Percentiles rank a stretch among this genome's conserved stretches.
Evolutionary conservation across 1,140 invertebrate genomes (phyloP).

Genomic region (Sycophila sp.): DNA sequence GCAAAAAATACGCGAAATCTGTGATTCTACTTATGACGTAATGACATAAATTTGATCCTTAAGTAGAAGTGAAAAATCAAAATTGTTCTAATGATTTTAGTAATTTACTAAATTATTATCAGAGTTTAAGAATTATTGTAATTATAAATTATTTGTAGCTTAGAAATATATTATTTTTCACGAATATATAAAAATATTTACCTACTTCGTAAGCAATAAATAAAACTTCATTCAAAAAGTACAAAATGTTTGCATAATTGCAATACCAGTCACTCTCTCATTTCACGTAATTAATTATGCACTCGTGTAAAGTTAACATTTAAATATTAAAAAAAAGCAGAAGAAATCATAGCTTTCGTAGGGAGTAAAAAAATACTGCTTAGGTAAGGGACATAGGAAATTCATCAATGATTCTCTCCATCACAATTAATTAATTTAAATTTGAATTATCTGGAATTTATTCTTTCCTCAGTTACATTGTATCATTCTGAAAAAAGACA

Average conservation of each 20-base stretch:
- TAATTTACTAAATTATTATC: too few relatives aligned
- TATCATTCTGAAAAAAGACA: not conserved
- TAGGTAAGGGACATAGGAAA: slow-evolving; percentile 27
- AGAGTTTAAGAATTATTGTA: too few relatives aligned
- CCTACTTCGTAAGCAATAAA: too few relatives aligned
- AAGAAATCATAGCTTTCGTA: slow-evolving; percentile 7
- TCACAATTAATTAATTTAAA: not conserved
- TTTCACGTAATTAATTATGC: not conserved
- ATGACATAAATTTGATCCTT: too few relatives aligned
- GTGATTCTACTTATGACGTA: too few relatives aligned
- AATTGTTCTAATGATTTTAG: too few relatives aligned
- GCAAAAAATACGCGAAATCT: too few relatives aligned
- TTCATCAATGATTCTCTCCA: slow-evolving; percentile 21
- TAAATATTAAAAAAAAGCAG: not conserved
- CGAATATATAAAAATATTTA: too few relatives aligned
- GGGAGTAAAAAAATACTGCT: slow-evolving; percentile 39
- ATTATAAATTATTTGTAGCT: too few relatives aligned
- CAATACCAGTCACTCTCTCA: slow-evolving; percentile 10
- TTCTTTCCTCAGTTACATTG: not conserved
- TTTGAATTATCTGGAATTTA: slow-evolving; percentile 2
- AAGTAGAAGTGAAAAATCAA: too few relatives aligned
- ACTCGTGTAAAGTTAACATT: not conserved
- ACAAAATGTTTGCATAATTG: not conserved
- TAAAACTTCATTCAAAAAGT: too few relatives aligned
- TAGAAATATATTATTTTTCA: too few relatives aligned